Evolutionary conservation across 1,140 invertebrate species (phyloP), one percentile per base, ranked within the genome.

Genomic region (Lepidostoma basale): DNA sequence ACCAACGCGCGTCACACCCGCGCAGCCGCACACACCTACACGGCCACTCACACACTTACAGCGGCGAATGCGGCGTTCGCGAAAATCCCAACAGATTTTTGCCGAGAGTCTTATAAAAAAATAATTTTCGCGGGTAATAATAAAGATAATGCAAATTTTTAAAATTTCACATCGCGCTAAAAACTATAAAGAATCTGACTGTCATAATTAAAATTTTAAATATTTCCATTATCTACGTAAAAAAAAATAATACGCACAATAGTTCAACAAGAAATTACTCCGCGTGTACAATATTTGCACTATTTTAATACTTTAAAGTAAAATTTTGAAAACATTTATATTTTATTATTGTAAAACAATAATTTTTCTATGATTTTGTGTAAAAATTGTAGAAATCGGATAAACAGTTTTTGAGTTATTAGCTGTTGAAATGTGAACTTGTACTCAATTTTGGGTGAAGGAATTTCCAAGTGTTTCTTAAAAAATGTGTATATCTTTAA

Each of bases 161-260:
- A 68, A 72, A 72, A 72, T 65, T 25, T 60, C 26, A 63, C 59
- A 16, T 9, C 1, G 58, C 40, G 16, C 59, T 8, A 3, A 1
- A 42, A 5, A 25, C 20, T 28, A 4, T 39, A 30, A 25, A 5
- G 26, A 18, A 45, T 49, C 39, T n/a, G n/a, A n/a, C n/a, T n/a
- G n/a, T n/a, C n/a, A n/a, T n/a, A n/a, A n/a, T n/a, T n/a, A n/a
- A n/a, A n/a, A n/a, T n/a, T n/a, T n/a, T n/a, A n/a, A n/a, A n/a
- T n/a, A n/a, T n/a, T n/a, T n/a, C n/a, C n/a, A n/a, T n/a, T n/a
- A n/a, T n/a, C n/a, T n/a, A n/a, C 22, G 22, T 30, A 26, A 65
- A 68, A 72, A 72, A 72, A 72, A 72, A 72, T 68, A 68, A 60
- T 72, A 72, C 70, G 70, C 70, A 72, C 36, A 10, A n/a, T 8